A percentile compares a stretch with the other conserved stretches of the same genome.
Evolutionary conservation across 2,113 vertebrate genomes (phyloP).

Genomic region (Pteruthius melanotis): DNA sequence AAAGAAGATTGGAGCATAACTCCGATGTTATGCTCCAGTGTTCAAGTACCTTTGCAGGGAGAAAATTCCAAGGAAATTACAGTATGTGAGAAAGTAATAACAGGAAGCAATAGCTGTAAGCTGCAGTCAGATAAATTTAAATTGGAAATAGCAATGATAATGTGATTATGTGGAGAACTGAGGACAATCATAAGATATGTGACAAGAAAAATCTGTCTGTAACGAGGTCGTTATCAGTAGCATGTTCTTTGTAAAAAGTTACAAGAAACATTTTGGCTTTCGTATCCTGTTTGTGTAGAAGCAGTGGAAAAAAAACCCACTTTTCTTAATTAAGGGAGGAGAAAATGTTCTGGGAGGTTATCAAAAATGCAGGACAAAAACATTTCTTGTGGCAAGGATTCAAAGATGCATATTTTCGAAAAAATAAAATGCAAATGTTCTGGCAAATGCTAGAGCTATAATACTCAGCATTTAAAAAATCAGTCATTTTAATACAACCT

Average conservation of each 20-base stretch:
- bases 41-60: neutral
- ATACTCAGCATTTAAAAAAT: neutral
- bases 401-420: neutral
- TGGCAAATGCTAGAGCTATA: neutral
- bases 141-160: neutral
- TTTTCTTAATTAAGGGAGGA: slow-evolving; percentile 43
- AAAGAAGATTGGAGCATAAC: neutral
- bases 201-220: slow-evolving; percentile 13
- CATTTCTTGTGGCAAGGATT: slow-evolving; percentile 24
- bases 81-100: neutral
- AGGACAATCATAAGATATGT: neutral
- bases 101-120: slow-evolving; percentile 37
- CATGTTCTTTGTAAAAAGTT: neutral
- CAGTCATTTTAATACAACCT: neutral
- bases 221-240: neutral
- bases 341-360: slow-evolving; percentile 41
- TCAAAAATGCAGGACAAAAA: slow-evolving; percentile 21
- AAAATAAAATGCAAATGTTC: neutral
- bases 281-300: slow-evolving; percentile 6
- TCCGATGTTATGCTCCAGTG: neutral
- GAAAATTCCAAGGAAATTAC: neutral
- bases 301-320: neutral
- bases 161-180: neutral
- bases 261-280: neutral
- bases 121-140: neutral